Conservation (phyloP, 2,888 invertebrate genomes). For the Bellardia pandia region DNA sequence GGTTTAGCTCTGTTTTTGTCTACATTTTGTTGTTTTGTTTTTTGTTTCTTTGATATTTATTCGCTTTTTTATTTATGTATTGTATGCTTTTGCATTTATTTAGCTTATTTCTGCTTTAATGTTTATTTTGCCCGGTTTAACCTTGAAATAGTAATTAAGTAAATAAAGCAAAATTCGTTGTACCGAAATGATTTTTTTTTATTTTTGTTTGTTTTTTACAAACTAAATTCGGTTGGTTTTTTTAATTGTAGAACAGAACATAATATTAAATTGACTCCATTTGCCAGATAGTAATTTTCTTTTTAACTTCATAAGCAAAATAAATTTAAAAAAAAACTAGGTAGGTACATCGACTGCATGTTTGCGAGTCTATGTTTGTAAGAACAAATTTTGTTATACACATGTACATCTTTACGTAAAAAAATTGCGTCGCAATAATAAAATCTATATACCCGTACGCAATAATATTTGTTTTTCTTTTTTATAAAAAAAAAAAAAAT, state of each 20-base stretch:
- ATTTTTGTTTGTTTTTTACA: background rate
- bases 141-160: conserved; percentile 79
- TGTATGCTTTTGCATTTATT: conserved; percentile 18
- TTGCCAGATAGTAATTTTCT: background rate
- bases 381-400: background rate
- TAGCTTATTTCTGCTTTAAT: conserved; percentile 72
- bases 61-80: background rate
- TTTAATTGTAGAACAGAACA: background rate
- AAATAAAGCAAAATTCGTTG: conserved; percentile 26
- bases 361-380: background rate
- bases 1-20: conserved; percentile 46
- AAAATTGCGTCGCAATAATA: conserved; percentile 63
- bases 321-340: no score
- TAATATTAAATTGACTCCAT: background rate
- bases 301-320: no score
- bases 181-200: conserved; percentile 13
- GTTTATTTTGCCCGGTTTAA: conserved; percentile 82
- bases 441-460: background rate
- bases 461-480: conserved; percentile 8
- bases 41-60: background rate
- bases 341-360: no score
- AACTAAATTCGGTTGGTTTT: background rate
- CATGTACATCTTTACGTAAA: background rate
- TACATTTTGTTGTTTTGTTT: conserved; percentile 30
- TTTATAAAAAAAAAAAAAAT: conserved; percentile 16